Evolutionary conservation across 1,140 invertebrate genomes (phyloP), one percentile per base, ranked within the genome.

Genomic region (Leguminivora glycinivorella): DNA sequence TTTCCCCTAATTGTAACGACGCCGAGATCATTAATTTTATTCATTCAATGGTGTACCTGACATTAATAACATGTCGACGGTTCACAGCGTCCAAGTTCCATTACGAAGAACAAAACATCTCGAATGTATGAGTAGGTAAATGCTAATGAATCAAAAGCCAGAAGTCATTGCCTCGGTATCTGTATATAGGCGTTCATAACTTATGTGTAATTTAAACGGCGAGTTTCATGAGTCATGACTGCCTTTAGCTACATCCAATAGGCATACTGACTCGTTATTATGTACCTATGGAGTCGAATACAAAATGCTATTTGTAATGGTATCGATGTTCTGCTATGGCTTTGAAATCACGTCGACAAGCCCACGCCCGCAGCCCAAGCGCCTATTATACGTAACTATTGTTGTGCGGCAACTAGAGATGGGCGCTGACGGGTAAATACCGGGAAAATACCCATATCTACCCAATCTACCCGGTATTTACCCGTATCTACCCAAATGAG

Each of bases 201-300:
- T 88, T 82, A 88, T 83, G 77, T 72, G 78, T 86, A 87, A 90
- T 87, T 67, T 88, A 87, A 86, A 87, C 77, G 80, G 74, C 81
- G 82, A 88, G 85, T 81, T 84, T 83, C 81, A 87, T 83, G 79
- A 87, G 82, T 82, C 66, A n/a, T n/a, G n/a, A n/a, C n/a, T 47
- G 74, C 70, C 72, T 74, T 75, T 75, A 76, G 70, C 58, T 31
- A 63, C 58, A 63, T 63, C 47, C 17, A 12, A 25, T 26, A 58
- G 22, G 9, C 25, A 58, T 10, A 58, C 0, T 10, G 56, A 25
- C 56, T 60, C 14, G 26, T n/a, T n/a, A n/a, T n/a, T n/a, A n/a
- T n/a, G 29, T 31, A 58, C 26, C 26, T 63, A 25, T 31, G n/a
- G 58, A 29, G 25, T 29, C 56, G 56, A 56, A 9, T 56, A 56